phyloP scores from a whole-genome alignment of 2,113 vertebrate genomes.

The Eleginops maclovinus region DNA sequence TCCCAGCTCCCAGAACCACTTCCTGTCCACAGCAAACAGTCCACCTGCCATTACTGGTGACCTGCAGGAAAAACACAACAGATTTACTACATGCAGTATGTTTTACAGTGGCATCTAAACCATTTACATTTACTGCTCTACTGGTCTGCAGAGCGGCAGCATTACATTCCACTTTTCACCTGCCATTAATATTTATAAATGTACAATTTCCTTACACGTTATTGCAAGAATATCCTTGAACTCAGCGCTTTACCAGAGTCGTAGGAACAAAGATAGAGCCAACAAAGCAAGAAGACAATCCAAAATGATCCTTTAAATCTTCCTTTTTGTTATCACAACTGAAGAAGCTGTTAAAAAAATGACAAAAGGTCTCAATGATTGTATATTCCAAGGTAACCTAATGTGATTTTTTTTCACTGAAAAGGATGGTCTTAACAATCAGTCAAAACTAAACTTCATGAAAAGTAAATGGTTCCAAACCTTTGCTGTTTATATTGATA shows the following conservation, averaged over 20 bases:
- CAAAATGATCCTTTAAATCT: background rate
- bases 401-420: background rate
- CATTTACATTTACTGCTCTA: background rate
- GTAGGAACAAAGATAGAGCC: background rate
- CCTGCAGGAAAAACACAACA: slow-evolving; percentile 75
- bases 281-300: background rate
- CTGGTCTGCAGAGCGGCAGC: background rate
- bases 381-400: no score
- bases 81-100: background rate
- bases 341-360: background rate
- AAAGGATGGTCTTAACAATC: background rate
- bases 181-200: background rate
- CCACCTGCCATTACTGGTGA: slow-evolving; percentile 99
- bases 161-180: background rate
- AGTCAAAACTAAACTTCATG: background rate
- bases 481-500: background rate
- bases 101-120: background rate
- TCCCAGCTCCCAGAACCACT: slow-evolving; percentile 93
- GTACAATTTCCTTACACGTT: background rate
- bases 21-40: slow-evolving; percentile 95
- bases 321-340: background rate
- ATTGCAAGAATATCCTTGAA: background rate
- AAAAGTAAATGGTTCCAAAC: background rate
- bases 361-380: no score
- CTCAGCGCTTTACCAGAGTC: background rate